Conservation (phyloP, 2,113 vertebrate genomes). For the Eptesicus fuscus region DNA sequence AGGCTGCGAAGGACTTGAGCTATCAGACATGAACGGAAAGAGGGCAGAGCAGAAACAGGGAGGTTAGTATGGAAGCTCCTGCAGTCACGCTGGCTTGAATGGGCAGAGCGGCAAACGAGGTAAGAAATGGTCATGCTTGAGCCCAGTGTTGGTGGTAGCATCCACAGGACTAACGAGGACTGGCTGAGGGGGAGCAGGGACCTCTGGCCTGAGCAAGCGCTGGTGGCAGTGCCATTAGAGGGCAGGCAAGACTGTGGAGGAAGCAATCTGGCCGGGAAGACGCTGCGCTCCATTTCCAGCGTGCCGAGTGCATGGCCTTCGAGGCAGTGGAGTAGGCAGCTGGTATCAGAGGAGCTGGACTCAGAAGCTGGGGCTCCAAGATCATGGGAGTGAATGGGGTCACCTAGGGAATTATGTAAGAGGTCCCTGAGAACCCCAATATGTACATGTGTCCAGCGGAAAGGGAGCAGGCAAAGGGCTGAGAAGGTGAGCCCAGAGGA, state of each 20-base stretch:
- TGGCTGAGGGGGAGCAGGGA: fast-evolving
- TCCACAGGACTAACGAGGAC: background rate
- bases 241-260: background rate
- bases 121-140: background rate
- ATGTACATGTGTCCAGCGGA: background rate
- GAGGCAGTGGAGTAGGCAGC: background rate
- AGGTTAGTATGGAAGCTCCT: background rate
- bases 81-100: background rate
- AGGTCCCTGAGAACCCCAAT: background rate
- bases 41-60: background rate
- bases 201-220: background rate
- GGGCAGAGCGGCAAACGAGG: background rate
- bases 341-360: background rate
- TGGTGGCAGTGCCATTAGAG: background rate
- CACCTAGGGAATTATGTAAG: background rate
- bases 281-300: background rate
- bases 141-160: background rate
- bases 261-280: background rate
- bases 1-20: background rate
- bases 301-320: background rate
- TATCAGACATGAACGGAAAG: background rate
- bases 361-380: background rate
- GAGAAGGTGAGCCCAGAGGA: background rate
- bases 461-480: background rate
- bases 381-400: background rate